These are phyloP conservation scores for Saxicola maurus DNA, from an alignment of 2,797 vertebrate species.

Conservation along the genomic window DNA sequence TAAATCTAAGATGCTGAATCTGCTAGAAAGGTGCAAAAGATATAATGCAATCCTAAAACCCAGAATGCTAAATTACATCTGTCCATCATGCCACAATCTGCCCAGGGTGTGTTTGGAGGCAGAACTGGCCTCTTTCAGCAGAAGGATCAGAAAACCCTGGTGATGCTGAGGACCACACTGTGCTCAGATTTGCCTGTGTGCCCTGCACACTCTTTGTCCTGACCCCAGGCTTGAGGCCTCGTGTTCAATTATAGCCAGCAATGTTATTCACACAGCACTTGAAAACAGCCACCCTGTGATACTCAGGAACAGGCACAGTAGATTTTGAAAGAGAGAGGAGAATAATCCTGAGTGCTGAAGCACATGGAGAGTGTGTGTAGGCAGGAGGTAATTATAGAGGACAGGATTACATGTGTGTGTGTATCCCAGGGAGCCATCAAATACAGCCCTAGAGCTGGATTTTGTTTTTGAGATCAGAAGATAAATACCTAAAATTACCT, in stretches of 20 bases:
- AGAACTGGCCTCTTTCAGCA: background rate
- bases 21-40: background rate
- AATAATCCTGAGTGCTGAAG: background rate
- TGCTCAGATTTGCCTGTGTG: background rate
- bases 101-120: rapidly evolving
- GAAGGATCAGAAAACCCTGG: background rate
- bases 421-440: background rate
- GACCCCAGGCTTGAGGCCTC: background rate
- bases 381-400: constrained; percentile 39
- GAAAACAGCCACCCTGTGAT: background rate
- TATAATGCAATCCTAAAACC: background rate
- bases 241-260: background rate
- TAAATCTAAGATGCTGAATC: background rate
- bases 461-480: background rate
- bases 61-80: background rate
- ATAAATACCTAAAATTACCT: background rate
- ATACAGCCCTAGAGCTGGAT: background rate
- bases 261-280: constrained; percentile 4
- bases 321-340: background rate
- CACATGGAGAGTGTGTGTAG: background rate
- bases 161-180: background rate
- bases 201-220: background rate
- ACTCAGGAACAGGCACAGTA: background rate
- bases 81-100: background rate
- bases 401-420: background rate